These are phyloP conservation scores for Vespertilio murinus DNA, from an alignment of 2,797 vertebrate species.

Conservation along the genomic window DNA sequence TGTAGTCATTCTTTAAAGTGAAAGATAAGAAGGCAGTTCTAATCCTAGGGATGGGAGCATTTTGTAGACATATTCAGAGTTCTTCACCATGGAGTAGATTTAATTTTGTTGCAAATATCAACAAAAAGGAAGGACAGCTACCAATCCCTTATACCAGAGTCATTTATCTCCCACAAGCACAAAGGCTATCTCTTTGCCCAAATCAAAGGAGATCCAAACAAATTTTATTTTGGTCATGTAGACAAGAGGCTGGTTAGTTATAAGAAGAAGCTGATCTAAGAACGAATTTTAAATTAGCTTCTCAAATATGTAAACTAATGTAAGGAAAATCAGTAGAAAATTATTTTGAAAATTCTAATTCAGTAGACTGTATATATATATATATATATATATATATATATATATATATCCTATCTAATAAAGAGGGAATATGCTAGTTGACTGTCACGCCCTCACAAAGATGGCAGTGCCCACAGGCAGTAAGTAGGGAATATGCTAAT, in stretches of 20 bases:
- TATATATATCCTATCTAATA: no score
- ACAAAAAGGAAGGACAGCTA: neutral
- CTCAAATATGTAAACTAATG: neutral
- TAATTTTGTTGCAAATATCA: neutral
- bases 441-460: no score
- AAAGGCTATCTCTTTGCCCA: neutral
- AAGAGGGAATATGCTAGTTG: no score
- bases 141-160: neutral
- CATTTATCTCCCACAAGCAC: neutral
- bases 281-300: neutral
- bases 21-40: neutral
- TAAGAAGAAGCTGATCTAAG: no score
- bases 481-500: no score
- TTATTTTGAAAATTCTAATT: neutral
- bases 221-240: neutral
- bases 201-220: constrained; percentile 16
- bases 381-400: no score
- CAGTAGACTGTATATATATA: neutral
- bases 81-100: neutral
- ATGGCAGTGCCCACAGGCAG: no score
- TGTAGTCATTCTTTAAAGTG: neutral
- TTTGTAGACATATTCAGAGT: neutral
- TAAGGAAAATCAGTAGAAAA: neutral
- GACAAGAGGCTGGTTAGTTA: no score
- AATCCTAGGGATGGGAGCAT: neutral